Conservation (phyloP, 23 tunicate genomes). For the Trididemnum nubilum region DNA sequence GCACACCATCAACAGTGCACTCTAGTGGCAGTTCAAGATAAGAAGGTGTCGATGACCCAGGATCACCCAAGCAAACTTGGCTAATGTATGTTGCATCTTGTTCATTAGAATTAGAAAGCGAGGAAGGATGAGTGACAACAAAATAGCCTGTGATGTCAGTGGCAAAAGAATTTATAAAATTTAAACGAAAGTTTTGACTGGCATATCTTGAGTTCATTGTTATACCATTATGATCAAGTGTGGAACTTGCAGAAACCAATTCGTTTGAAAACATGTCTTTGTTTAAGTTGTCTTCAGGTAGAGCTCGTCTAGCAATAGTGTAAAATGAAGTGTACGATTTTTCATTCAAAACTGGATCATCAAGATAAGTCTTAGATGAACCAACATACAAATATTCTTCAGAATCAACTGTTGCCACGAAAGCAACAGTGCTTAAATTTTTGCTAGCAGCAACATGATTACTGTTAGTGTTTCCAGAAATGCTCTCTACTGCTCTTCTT, state of each 20-base stretch:
- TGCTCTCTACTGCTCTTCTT: neutral
- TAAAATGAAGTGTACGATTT: conserved; percentile 25
- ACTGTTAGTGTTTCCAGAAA: neutral
- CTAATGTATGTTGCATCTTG: conserved; percentile 47
- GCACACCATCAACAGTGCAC: conserved; percentile 26
- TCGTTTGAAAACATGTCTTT: conserved; percentile 49
- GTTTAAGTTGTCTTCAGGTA: conserved; percentile 31
- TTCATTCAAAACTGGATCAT: conserved; percentile 1
- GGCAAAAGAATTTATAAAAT: conserved; percentile 67
- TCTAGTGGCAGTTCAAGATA: conserved; percentile 64
- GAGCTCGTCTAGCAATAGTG: conserved; percentile 49
- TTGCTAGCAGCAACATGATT: conserved; percentile 49
- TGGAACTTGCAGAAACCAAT: neutral
- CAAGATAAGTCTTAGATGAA: conserved; percentile 56
- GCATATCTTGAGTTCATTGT: conserved; percentile 32
- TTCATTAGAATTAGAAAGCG: neutral
- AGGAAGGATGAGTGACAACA: conserved; percentile 56
- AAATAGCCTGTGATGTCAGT: conserved; percentile 70
- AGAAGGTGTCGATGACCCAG: conserved; percentile 10
- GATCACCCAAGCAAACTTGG: conserved; percentile 60
- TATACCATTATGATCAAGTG: conserved; percentile 21
- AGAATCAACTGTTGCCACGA: conserved; percentile 33
- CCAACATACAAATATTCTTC: conserved; percentile 66
- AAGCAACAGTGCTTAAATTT: conserved; percentile 62
- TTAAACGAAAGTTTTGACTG: conserved; percentile 36